phyloP scores from a whole-genome alignment of 2,888 invertebrate species.

The Beris morrisii region DNA sequence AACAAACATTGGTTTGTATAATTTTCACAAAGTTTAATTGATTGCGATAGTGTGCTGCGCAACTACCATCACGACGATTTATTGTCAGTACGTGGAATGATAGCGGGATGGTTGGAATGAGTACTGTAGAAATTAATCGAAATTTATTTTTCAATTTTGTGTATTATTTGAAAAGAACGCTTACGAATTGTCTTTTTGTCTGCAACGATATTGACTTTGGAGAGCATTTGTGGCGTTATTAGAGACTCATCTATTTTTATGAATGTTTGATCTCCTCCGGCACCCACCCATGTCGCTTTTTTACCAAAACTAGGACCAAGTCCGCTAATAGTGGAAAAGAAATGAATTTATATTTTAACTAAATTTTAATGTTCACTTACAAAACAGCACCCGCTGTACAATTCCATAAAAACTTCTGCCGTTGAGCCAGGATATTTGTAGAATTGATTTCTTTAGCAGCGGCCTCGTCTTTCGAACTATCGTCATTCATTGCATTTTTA shows the following conservation, averaged over 20 bases:
- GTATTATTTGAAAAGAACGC: slow-evolving; percentile 39
- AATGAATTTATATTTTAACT: slow-evolving; percentile 40
- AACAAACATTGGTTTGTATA: slow-evolving; percentile 62
- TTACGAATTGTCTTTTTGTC: slow-evolving; percentile 82
- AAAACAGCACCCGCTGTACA: slow-evolving; percentile 55
- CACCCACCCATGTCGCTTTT: slow-evolving; percentile 90
- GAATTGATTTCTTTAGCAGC: slow-evolving; percentile 46
- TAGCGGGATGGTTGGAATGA: slow-evolving; percentile 79
- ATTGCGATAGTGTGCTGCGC: slow-evolving; percentile 80
- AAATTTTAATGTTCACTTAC: slow-evolving; percentile 44
- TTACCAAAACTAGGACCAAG: slow-evolving; percentile 83
- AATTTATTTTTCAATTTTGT: neutral
- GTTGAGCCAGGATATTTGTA: slow-evolving; percentile 48
- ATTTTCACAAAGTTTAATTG: slow-evolving; percentile 80
- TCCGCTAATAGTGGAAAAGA: slow-evolving; percentile 54
- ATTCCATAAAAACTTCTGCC: slow-evolving; percentile 56
- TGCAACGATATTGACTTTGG: slow-evolving; percentile 86
- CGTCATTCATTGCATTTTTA: slow-evolving; percentile 43
- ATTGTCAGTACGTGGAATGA: slow-evolving; percentile 87
- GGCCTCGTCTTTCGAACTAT: slow-evolving; percentile 37
- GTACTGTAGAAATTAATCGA: slow-evolving; percentile 58
- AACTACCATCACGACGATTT: slow-evolving; percentile 84
- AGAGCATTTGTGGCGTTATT: slow-evolving; percentile 87
- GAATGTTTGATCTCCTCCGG: slow-evolving; percentile 95
- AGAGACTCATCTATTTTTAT: slow-evolving; percentile 88